These are phyloP conservation scores for Chrysomela aeneicollis DNA, from an alignment of 2,888 invertebrate genomes.

Conservation along the genomic window DNA sequence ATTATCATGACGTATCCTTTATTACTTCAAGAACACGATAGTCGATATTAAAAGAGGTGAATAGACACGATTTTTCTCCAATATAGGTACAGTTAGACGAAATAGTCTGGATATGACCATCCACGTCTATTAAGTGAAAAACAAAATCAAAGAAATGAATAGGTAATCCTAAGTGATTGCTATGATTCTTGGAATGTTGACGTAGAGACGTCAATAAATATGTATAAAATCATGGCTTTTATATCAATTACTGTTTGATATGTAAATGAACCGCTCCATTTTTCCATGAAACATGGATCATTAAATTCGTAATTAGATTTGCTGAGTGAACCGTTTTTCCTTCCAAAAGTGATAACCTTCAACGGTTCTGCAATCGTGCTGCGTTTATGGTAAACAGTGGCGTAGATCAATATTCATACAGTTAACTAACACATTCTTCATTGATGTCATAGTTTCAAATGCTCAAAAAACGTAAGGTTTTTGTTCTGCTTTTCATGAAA, in stretches of 20 bases:
- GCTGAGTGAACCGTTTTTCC: slow-evolving; percentile 31
- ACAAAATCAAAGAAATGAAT: too few relatives aligned
- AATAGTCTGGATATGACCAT: too few relatives aligned
- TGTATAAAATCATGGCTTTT: neutral
- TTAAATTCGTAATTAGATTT: slow-evolving; percentile 39
- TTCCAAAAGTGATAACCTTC: slow-evolving; percentile 23
- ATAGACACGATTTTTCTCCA: too few relatives aligned
- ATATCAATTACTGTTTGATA: slow-evolving; percentile 13
- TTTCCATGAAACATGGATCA: slow-evolving; percentile 22
- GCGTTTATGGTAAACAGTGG: slow-evolving; percentile 18
- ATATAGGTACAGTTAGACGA: too few relatives aligned
- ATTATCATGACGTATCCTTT: too few relatives aligned
- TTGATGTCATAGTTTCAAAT: too few relatives aligned
- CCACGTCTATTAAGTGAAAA: too few relatives aligned
- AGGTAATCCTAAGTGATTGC: too few relatives aligned
- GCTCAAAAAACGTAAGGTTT: too few relatives aligned
- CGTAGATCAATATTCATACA: neutral
- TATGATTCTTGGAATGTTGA: neutral
- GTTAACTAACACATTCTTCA: too few relatives aligned
- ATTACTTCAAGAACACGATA: too few relatives aligned
- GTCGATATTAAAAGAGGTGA: too few relatives aligned
- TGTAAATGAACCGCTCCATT: slow-evolving; percentile 19
- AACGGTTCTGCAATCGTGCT: slow-evolving; percentile 23
- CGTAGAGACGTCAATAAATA: neutral
- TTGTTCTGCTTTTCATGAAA: neutral